Base-by-base conservation (phyloP, 2,113 vertebrate species). In the Carassius carassius region DNA sequence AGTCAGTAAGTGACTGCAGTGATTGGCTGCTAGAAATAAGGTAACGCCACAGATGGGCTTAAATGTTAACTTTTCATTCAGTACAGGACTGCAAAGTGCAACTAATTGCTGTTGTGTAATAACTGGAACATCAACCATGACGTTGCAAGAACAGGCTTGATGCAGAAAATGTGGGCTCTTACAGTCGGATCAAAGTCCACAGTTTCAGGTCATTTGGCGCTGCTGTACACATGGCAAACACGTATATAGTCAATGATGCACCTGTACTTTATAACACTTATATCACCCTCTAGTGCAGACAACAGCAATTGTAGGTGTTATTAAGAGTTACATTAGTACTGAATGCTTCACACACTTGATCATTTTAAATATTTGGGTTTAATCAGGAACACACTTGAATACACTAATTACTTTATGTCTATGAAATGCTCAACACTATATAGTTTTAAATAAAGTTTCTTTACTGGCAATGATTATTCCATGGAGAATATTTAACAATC, bases 1-100 rank as follows among this genome's bases (percentile, higher is more conserved):
- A 79, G 47, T 69, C 44, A n/a, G 63, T 35, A 19, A 79, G 78
- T 41, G 21, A 13, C 5, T 21, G 21, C 3, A 11, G 23, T 29
- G 10, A 10, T 16, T 19, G 51, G 29, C 29, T n/a, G 4, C 16
- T 54, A 11, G 10, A 32, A 69, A 54, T 65, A 37, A 37, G 29
- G 56, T 63, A 17, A 44, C 14, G 60, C 19, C 78, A 67, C n/a
- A 32, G 29, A n/a, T 4, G 17, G 29, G 32, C 5, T 60, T 35
- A 62, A 63, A 65, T 81, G 7, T 63, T 67, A 67, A 81, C 78
- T 29, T 81, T 81, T 23, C 35, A 19, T 19, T 21, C 11, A 13
- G 51, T 25, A 35, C 63, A 70, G 16, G 63, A 70, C 32, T 81
- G 44, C 63, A 70, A 69, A 69, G 2, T 11, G 62, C 62, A 81